phyloP scores from a whole-genome alignment of 2,888 invertebrate genomes.

The Allophyes oxyacanthae region DNA sequence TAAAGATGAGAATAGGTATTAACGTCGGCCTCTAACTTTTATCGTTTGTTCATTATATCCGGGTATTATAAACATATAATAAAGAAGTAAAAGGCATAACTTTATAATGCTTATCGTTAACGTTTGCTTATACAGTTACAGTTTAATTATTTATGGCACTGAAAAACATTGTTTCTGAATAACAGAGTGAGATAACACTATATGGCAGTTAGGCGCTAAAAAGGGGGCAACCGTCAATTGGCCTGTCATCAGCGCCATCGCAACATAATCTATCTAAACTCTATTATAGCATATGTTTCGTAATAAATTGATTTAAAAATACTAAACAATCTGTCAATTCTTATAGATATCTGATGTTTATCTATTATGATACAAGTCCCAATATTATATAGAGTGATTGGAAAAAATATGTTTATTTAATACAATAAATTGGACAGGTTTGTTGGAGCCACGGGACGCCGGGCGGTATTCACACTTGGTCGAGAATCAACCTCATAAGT shows the following conservation, averaged over 20 bases:
- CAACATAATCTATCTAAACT: too few species aligned
- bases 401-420: constrained; percentile 23
- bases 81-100: constrained; percentile 7
- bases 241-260: too few species aligned
- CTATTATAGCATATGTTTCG: constrained; percentile 4
- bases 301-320: constrained; percentile 20
- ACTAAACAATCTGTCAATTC: constrained; percentile 27
- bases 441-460: constrained; percentile 30
- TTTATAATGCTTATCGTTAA: background rate
- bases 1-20: background rate
- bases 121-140: too few species aligned
- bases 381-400: constrained; percentile 18
- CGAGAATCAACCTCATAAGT: constrained; percentile 16
- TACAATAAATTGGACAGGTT: constrained; percentile 26
- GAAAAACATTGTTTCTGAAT: too few species aligned
- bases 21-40: background rate
- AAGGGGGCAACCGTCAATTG: too few species aligned
- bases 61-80: constrained; percentile 16
- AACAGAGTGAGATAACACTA: too few species aligned
- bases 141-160: constrained; percentile 6
- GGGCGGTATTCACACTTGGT: constrained; percentile 37
- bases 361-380: constrained; percentile 21
- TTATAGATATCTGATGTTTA: constrained; percentile 32
- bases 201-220: too few species aligned
- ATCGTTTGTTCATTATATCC: constrained; percentile 3